Evolutionary conservation across 2,888 invertebrate genomes (phyloP), one percentile per base, ranked within the genome.

Genomic region (Acleris literana): DNA sequence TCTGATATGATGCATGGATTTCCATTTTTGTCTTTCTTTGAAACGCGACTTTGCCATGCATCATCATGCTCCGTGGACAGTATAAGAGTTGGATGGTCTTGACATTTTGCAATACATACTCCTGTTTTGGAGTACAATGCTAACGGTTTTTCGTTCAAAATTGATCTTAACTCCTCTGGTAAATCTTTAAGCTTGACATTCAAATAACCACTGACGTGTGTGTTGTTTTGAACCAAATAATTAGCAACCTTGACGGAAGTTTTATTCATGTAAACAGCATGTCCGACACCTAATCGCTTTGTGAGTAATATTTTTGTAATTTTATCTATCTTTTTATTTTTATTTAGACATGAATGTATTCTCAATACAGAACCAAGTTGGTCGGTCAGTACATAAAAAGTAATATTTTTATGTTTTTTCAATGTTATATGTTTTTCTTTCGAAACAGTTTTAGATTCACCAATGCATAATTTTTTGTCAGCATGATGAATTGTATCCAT

Each of bases 11-110:
- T n/a, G 16, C 20, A 46, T 20, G 65, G 56, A 6, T 65, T 65
- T 3, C 33, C 43, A 3, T 65, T 65, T 20, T 22, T 33, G 18
- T 44, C 52, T 9, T 51, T 51, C 20, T 65, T 65, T 20, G 25
- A 33, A 22, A 22, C 20, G 29, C 60, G 54, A 33, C 33, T 56
- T 61, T 44, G 55, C 51, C 43, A 61, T 9, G 29, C 22, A 13
- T 61, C 65, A 2, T 61, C 51, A 22, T 65, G 51, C 33, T 65
- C 65, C 3, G 65, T 65, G 11, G 65, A 61, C n/a, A 65, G n/a
- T 33, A 49, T 60, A 17, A 56, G 16, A 13, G 44, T 43, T 17
- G 55, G 43, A 44, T 29, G 43, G 7, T 51, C 51, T 17, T 60
- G 55, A 43, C 51, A 65, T 65, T 61, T 65, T 11, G 55, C 60